A percentile compares a stretch with the other conserved stretches of the same genome.
These are phyloP conservation scores for Channa maculata DNA, from an alignment of 2,113 vertebrate species.

Conservation along the genomic window DNA sequence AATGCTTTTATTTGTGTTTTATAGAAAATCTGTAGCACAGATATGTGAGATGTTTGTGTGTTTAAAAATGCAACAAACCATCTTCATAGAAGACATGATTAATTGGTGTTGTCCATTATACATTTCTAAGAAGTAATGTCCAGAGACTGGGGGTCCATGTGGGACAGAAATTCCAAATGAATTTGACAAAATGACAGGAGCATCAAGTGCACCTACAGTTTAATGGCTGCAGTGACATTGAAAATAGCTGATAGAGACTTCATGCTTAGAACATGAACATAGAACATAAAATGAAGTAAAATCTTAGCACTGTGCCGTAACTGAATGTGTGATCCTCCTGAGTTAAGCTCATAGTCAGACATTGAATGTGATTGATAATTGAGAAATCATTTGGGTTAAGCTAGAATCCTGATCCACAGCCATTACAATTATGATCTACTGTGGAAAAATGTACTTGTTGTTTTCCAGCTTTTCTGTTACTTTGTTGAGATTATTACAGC, in stretches of 20 bases:
- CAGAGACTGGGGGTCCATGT: too few species aligned
- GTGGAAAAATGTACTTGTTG: slow-evolving; percentile 57
- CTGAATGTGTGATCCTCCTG: slow-evolving; percentile 25
- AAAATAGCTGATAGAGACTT: too few species aligned
- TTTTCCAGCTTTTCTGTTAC: slow-evolving; percentile 46
- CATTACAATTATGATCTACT: slow-evolving; percentile 61
- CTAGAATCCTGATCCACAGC: slow-evolving; percentile 58
- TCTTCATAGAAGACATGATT: neutral
- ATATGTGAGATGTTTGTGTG: neutral
- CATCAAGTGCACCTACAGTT: too few species aligned
- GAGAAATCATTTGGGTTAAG: slow-evolving; percentile 65
- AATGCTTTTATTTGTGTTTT: slow-evolving; percentile 15
- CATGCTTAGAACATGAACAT: too few species aligned
- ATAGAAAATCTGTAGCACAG: neutral
- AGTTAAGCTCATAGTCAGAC: slow-evolving; percentile 27
- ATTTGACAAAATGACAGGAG: too few species aligned
- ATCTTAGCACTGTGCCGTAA: slow-evolving; percentile 18
- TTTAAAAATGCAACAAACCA: neutral
- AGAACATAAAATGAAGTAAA: slow-evolving; percentile 20
- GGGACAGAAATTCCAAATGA: too few species aligned
- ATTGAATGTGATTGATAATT: slow-evolving; percentile 61
- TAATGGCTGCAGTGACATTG: too few species aligned
- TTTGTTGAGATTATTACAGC: slow-evolving; percentile 58
- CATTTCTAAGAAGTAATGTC: too few species aligned
- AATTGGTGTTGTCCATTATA: too few species aligned